Evolutionary conservation across 2,888 invertebrate genomes (phyloP).

Genomic region (Malachius bipustulatus): DNA sequence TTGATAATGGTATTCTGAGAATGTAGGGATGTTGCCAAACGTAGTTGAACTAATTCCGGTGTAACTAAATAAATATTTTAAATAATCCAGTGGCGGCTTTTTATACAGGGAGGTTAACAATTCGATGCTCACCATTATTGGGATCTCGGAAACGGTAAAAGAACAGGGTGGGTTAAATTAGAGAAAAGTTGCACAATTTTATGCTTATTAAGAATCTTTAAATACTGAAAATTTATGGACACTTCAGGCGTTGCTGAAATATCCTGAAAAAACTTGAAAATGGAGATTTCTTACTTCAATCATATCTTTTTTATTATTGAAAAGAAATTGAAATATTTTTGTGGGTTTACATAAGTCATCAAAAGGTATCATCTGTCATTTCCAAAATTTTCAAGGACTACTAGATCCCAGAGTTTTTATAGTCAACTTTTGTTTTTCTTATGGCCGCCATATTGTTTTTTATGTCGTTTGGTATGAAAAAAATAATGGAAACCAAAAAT

Average conservation of each 20-base stretch:
- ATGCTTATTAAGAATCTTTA: not conserved
- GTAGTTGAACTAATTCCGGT: too few species aligned
- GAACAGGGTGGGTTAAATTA: conserved; percentile 1
- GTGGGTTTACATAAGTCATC: conserved; percentile 1
- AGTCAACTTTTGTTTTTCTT: conserved; percentile 1
- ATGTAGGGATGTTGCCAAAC: too few species aligned
- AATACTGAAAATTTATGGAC: not conserved
- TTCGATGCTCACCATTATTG: not conserved
- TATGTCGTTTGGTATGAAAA: too few species aligned
- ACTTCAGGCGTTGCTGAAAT: not conserved
- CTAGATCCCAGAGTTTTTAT: not conserved
- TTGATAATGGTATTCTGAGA: too few species aligned
- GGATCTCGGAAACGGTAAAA: not conserved
- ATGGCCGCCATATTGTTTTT: not conserved
- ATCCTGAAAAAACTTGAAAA: not conserved
- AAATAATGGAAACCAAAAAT: too few species aligned
- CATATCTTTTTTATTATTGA: conserved; percentile 1
- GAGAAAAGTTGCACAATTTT: not conserved
- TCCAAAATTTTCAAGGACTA: not conserved
- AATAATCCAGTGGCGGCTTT: too few species aligned
- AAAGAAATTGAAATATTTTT: not conserved
- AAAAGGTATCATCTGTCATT: not conserved
- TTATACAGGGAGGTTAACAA: not conserved
- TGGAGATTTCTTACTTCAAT: not conserved
- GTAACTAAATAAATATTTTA: too few species aligned